Evolutionary conservation across 1,140 invertebrate species (phyloP), one percentile per base, ranked within the genome.

Genomic region (Pentalonia nigronervosa): DNA sequence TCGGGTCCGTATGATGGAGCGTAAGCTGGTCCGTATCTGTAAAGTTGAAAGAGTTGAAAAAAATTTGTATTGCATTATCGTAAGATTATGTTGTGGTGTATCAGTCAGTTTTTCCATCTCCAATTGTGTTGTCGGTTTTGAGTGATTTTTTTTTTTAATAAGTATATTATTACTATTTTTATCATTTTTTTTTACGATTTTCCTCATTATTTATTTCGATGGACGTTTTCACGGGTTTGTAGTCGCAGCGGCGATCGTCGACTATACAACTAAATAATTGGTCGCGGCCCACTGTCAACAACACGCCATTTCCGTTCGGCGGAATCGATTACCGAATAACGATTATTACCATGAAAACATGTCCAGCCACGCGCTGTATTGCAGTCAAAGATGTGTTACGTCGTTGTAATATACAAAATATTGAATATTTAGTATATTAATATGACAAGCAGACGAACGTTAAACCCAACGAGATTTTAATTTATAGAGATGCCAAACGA

Each of bases 341-440:
- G 50, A 36, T 41, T 60, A n/a, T 90, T 41, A 90, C 89, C 90
- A 41, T 83, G 91, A 92, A 92, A 91, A 91, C 60, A n/a, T 56
- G 34, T 6, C 4, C 50, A 21, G 30, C 60, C 30, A 53, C 11
- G 1, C 50, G n/a, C 17, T 45, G 41, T 41, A 41, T 41, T 6
- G 1, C 50, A 21, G 30, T 45, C 30, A 53, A 83, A 45, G 14
- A 91, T 45, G 60, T 91, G 23, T 45, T 67, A 90, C 53, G 53
- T 23, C 23, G n/a, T 25, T 30, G 3, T n/a, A n/a, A 30, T 76
- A 1, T 34, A 76, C 30, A 76, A 30, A 17, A 17, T n/a, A n/a
- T 67, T 23, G 30, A 11, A 67, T 67, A 21, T 4, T 11, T 34
- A 76, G 60, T 67, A 67, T n/a, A 76, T 4, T 20, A n/a, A 76